Conservation (phyloP, 1,140 invertebrate genomes). For the Papilio glaucus region DNA sequence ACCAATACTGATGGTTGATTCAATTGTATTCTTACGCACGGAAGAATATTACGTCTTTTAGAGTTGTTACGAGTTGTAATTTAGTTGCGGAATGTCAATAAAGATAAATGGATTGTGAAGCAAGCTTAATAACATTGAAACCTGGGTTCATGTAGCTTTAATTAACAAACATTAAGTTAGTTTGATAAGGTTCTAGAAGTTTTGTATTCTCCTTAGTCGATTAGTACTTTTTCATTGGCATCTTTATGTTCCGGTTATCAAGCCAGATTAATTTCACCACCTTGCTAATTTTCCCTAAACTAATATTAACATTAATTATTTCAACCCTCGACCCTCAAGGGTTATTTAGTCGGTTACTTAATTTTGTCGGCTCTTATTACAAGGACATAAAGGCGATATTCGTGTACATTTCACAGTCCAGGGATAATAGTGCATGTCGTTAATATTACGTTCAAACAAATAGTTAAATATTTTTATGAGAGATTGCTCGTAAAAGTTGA, state of each 20-base stretch:
- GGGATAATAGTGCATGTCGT: slow-evolving; percentile 64
- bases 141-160: too few species aligned
- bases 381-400: slow-evolving; percentile 51
- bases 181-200: too few species aligned
- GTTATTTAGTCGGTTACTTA: slow-evolving; percentile 2
- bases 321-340: slow-evolving; percentile 48
- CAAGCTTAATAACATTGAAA: too few species aligned
- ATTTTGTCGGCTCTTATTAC: slow-evolving; percentile 43
- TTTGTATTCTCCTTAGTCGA: too few species aligned
- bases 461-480: slow-evolving; percentile 81
- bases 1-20: too few species aligned
- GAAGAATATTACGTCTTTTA: too few species aligned
- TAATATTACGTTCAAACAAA: slow-evolving; percentile 80
- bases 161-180: too few species aligned
- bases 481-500: slow-evolving; percentile 79
- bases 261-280: slow-evolving; percentile 38
- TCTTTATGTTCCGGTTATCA: background rate
- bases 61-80: too few species aligned
- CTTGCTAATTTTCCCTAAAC: slow-evolving; percentile 45
- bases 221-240: too few species aligned
- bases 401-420: slow-evolving; percentile 39
- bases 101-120: too few species aligned
- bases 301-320: slow-evolving; percentile 67
- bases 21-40: too few species aligned
- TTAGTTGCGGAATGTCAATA: too few species aligned